phyloP scores from a whole-genome alignment of 2,888 invertebrate species.

The Rosalia funebris region DNA sequence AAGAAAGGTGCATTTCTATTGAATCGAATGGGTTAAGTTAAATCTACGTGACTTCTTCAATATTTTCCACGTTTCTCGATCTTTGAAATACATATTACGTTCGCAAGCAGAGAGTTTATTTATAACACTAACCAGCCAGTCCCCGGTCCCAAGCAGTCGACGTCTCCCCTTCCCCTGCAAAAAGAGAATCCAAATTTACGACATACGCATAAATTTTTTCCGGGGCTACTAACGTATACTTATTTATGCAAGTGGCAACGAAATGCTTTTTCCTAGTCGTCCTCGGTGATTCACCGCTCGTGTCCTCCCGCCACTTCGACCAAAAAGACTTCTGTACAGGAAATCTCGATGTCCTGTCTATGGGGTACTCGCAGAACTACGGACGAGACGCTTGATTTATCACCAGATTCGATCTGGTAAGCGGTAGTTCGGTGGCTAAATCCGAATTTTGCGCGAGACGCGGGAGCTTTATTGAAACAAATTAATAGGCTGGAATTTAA shows the following conservation, averaged over 20 bases:
- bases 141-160: slow-evolving; percentile 63
- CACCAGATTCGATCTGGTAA: background rate
- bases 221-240: slow-evolving; percentile 56
- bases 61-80: no score
- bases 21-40: no score
- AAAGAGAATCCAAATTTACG: slow-evolving; percentile 32
- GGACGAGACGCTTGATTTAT: slow-evolving; percentile 31
- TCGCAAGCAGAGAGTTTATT: no score
- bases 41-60: no score
- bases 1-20: no score
- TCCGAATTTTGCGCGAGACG: background rate
- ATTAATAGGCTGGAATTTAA: no score
- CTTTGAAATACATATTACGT: no score
- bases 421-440: background rate
- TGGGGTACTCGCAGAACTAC: slow-evolving; percentile 61
- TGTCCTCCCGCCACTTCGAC: slow-evolving; percentile 59
- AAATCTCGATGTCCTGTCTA: slow-evolving; percentile 51
- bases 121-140: slow-evolving; percentile 58
- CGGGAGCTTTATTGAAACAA: no score
- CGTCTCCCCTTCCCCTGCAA: slow-evolving; percentile 55
- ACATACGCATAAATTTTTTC: slow-evolving; percentile 33
- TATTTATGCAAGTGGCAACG: slow-evolving; percentile 59
- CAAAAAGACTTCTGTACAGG: slow-evolving; percentile 57
- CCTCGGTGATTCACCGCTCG: slow-evolving; percentile 46
- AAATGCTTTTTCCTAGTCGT: slow-evolving; percentile 48